A percentile compares a stretch with the other conserved stretches of the same genome.
Conservation (phyloP, 2,888 invertebrate species). For the Brachynemurus nebulosus region DNA sequence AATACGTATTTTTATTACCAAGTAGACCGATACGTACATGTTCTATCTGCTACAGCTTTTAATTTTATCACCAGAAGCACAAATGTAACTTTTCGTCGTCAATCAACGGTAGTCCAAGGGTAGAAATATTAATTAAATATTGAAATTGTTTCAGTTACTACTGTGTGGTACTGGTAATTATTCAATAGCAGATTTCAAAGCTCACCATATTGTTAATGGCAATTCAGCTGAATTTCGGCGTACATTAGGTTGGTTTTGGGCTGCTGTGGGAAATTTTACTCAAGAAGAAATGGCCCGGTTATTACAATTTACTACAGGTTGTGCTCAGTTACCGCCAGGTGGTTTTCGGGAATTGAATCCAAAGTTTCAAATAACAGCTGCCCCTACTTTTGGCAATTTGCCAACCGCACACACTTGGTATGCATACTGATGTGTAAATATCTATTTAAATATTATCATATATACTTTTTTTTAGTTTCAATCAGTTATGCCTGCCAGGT, state of each 20-base stretch:
- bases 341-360: constrained; percentile 84
- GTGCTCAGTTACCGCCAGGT: constrained; percentile 80
- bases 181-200: constrained; percentile 77
- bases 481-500: constrained; percentile 89
- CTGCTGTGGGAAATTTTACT: constrained; percentile 75
- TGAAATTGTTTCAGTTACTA: constrained; percentile 48
- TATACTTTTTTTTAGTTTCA: constrained; percentile 54
- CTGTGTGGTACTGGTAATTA: constrained; percentile 90
- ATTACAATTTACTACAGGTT: constrained; percentile 86
- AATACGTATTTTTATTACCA: too few relatives aligned
- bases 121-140: neutral
- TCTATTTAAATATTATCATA: neutral
- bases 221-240: constrained; percentile 69
- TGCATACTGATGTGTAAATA: constrained; percentile 17
- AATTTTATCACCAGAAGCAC: too few relatives aligned
- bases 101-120: too few relatives aligned
- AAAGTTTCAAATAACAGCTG: constrained; percentile 82
- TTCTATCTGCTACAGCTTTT: too few relatives aligned
- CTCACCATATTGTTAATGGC: constrained; percentile 76
- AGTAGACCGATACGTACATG: too few relatives aligned
- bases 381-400: constrained; percentile 77
- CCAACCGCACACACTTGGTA: constrained; percentile 92
- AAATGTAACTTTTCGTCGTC: neutral
- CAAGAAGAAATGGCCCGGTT: constrained; percentile 86
- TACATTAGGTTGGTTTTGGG: constrained; percentile 84